Conservation (phyloP, 2,797 vertebrate species). For the Sebastes minor region DNA sequence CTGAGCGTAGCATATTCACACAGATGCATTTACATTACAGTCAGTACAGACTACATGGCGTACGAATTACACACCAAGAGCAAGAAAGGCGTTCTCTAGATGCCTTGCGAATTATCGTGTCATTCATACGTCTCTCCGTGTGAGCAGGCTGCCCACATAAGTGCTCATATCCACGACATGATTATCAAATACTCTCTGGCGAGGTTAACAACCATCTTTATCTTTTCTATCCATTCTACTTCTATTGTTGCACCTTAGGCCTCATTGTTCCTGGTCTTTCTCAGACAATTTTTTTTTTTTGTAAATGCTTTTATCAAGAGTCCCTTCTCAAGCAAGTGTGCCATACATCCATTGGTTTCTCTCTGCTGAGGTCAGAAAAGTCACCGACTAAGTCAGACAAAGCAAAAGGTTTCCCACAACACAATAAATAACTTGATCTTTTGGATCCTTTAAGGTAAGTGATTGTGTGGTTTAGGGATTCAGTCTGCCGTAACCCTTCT, state of each 20-base stretch:
- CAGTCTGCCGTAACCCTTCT: constrained; percentile 80
- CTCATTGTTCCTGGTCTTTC: not conserved
- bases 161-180: constrained; percentile 2
- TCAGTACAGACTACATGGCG: too few species aligned
- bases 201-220: not conserved
- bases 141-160: not conserved
- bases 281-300: not conserved
- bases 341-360: constrained; percentile 65
- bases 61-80: too few species aligned
- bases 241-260: not conserved
- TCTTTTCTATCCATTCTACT: constrained; percentile 7
- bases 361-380: constrained; percentile 82
- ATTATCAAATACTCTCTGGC: not conserved
- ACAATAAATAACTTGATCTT: constrained; percentile 74
- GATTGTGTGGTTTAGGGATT: constrained; percentile 83
- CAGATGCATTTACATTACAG: too few species aligned
- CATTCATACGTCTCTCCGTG: too few species aligned
- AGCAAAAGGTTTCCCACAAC: constrained; percentile 40
- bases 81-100: too few species aligned
- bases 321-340: constrained; percentile 74
- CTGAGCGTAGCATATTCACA: too few species aligned
- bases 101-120: too few species aligned
- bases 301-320: not conserved
- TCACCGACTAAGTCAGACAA: constrained; percentile 84
- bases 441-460: constrained; percentile 92